Base-by-base conservation (phyloP, 2,797 vertebrate genomes). In the Molossus molossus region DNA sequence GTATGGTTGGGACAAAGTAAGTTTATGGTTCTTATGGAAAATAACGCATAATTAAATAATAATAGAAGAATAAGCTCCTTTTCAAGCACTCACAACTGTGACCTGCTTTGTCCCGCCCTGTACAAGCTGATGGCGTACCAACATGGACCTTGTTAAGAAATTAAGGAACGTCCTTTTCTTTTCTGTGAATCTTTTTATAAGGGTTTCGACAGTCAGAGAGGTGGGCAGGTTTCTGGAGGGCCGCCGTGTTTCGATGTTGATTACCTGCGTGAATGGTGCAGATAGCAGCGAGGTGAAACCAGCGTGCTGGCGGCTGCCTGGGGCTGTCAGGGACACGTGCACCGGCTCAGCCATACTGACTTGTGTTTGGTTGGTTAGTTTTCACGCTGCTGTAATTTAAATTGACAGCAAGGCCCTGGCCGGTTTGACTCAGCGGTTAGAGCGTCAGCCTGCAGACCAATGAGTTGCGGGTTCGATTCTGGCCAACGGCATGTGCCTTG, bases 301-400 rank as follows among this genome's bases (percentile, higher is more conserved):
- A 15, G 25, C 13, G 7, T 11, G 3, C 21, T 64, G 5, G 0
- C 6, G 23, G 20, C 14, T 57, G 53, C 13, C 0, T 20, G 48
- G n/a, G 0, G 0, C 82, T 18, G 5, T 29, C 6, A 7, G 20
- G 8, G 7, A n/a, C n/a, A 9, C 21, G 0, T 57, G 29, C 57
- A 6, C 48, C 64, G 37, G 55, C 53, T 72, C 77, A 62, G 76
- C 15, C 1, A 4, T 21, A 53, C 58, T 17, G 18, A n/a, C 45
- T n/a, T 25, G 25, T 18, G 48, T 91, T 64, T 64, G 21, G 6
- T 29, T 62, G 72, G 25, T n/a, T 75, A 2, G n/a, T 55, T 55
- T 79, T 37, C 33, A 13, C 69, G 7, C 70, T 69, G 45, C 15
- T 87, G 1, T 92, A 82, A 81, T 91, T 86, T 60, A 45, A 77